These are phyloP conservation scores for Kryptopterus vitreolus DNA, from an alignment of 2,797 vertebrate genomes.

Conservation along the genomic window DNA sequence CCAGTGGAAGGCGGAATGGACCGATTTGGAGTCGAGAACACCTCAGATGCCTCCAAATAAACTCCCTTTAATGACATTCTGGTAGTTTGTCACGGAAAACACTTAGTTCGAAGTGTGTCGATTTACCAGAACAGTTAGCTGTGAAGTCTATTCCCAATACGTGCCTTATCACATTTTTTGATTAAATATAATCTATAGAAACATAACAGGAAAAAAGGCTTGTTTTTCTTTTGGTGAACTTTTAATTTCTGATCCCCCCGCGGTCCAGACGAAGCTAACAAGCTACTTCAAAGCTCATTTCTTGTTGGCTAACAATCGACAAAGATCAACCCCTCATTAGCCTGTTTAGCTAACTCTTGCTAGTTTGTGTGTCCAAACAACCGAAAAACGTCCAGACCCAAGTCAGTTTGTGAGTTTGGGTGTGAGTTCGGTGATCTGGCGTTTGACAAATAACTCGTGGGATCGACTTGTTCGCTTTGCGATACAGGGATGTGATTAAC, in stretches of 20 bases:
- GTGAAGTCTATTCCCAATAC: background rate
- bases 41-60: background rate
- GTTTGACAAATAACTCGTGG: slow-evolving; percentile 14
- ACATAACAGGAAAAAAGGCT: too few relatives aligned
- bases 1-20: background rate
- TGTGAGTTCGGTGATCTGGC: background rate
- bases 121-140: background rate
- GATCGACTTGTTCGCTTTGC: background rate
- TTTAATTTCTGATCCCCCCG: slow-evolving; percentile 5
- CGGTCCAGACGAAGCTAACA: background rate
- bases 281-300: slow-evolving; percentile 21
- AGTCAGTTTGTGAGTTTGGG: background rate
- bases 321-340: slow-evolving; percentile 30
- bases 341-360: slow-evolving; percentile 32
- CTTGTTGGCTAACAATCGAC: slow-evolving; percentile 42
- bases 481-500: slow-evolving; percentile 19
- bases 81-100: slow-evolving; percentile 15
- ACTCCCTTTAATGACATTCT: background rate
- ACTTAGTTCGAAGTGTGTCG: background rate
- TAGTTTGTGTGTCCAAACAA: slow-evolving; percentile 50
- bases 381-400: slow-evolving; percentile 58
- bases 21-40: background rate
- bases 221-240: background rate
- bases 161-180: too few relatives aligned
- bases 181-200: background rate